Conservation (phyloP, 2,888 invertebrate genomes). For the Arge pagana region DNA sequence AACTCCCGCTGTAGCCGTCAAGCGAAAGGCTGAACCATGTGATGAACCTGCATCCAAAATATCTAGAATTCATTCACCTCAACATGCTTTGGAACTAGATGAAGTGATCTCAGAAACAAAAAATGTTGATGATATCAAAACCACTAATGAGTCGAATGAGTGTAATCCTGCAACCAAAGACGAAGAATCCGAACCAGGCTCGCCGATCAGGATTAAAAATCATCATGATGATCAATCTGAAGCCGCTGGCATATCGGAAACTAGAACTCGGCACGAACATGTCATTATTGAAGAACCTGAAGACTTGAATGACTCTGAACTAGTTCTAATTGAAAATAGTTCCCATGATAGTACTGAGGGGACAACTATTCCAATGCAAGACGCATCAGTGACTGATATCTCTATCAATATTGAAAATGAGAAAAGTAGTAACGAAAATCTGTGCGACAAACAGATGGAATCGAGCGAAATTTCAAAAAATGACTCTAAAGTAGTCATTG, state of each 20-base stretch:
- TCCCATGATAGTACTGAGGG: too few species aligned
- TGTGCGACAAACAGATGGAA: too few species aligned
- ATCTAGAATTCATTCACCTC: slow-evolving; percentile 15
- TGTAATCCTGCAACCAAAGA: background rate
- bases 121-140: background rate
- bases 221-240: background rate
- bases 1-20: slow-evolving; percentile 13
- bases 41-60: slow-evolving; percentile 33
- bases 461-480: too few species aligned
- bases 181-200: background rate
- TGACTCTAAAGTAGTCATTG: background rate
- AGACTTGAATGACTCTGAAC: slow-evolving; percentile 11
- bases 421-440: too few species aligned
- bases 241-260: slow-evolving; percentile 19
- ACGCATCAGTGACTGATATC: too few species aligned
- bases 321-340: too few species aligned
- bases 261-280: slow-evolving; percentile 4
- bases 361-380: too few species aligned
- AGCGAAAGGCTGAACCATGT: slow-evolving; percentile 32
- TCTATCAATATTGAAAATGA: too few species aligned
- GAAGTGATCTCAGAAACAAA: background rate
- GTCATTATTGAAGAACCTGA: slow-evolving; percentile 16
- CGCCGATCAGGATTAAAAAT: background rate
- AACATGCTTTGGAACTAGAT: slow-evolving; percentile 10
- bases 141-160: background rate